Conservation (phyloP, 2,888 invertebrate species). For the Lithophane semibrunnea region DNA sequence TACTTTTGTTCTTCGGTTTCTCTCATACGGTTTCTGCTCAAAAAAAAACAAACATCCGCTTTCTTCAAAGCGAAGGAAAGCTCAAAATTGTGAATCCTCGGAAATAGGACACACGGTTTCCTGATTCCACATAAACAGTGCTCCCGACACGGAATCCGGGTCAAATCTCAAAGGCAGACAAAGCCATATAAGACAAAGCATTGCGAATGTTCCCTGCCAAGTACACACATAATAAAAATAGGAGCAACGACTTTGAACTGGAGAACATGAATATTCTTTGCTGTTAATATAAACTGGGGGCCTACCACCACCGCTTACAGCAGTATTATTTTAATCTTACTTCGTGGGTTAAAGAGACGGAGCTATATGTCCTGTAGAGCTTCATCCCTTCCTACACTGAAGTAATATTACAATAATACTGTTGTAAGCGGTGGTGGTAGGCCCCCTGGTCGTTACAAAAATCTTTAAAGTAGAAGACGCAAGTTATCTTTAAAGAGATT, state of each 20-base stretch:
- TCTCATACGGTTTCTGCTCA: neutral
- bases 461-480: neutral
- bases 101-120: conserved; percentile 25
- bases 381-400: no score
- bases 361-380: no score
- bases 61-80: neutral
- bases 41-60: conserved; percentile 2
- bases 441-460: neutral
- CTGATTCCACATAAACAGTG: conserved; percentile 46
- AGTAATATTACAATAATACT: no score
- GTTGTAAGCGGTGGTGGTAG: no score
- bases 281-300: neutral
- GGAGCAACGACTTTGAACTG: conserved; percentile 28
- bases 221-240: conserved; percentile 22
- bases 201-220: conserved; percentile 40
- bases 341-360: no score
- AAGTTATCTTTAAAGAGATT: neutral
- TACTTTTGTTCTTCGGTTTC: neutral
- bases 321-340: no score
- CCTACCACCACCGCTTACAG: no score
- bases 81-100: conserved; percentile 7
- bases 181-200: conserved; percentile 47
- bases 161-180: conserved; percentile 53
- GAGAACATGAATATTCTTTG: conserved; percentile 8
- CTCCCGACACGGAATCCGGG: conserved; percentile 45